A percentile compares a stretch with the other conserved stretches of the same genome.
Conservation (phyloP, 2,113 vertebrate species). For the Orycteropus afer region DNA sequence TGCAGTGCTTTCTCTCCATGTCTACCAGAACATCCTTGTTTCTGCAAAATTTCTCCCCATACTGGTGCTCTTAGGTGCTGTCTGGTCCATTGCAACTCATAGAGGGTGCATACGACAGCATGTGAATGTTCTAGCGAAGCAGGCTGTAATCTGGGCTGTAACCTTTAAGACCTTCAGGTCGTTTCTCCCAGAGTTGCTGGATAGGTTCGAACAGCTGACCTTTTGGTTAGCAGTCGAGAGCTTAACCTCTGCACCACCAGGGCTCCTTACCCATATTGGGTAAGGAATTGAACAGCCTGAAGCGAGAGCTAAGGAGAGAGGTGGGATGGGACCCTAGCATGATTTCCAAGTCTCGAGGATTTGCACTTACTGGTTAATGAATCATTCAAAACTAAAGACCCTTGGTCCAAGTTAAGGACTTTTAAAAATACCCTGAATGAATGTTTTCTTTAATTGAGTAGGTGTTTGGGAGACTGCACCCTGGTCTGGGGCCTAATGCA, state of each 20-base stretch:
- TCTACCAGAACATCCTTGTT: background rate
- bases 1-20: background rate
- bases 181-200: background rate
- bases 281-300: background rate
- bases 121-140: too few species aligned
- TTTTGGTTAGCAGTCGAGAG: background rate
- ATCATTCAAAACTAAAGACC: background rate
- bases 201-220: background rate
- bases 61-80: too few species aligned
- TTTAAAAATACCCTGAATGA: background rate
- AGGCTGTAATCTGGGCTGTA: too few species aligned
- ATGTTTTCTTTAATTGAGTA: background rate
- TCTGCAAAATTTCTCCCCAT: background rate
- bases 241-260: background rate
- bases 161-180: background rate
- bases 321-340: rapidly evolving
- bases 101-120: background rate
- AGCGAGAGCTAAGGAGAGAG: background rate
- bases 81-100: background rate
- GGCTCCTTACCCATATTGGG: background rate
- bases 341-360: background rate
- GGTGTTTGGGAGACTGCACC: background rate
- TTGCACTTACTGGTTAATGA: background rate
- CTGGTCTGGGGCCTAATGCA: background rate
- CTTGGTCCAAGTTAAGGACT: background rate